Evolutionary conservation across 92 coral and sea anemone genomes (phyloP).

Genomic region (Heliopora coerulea): DNA sequence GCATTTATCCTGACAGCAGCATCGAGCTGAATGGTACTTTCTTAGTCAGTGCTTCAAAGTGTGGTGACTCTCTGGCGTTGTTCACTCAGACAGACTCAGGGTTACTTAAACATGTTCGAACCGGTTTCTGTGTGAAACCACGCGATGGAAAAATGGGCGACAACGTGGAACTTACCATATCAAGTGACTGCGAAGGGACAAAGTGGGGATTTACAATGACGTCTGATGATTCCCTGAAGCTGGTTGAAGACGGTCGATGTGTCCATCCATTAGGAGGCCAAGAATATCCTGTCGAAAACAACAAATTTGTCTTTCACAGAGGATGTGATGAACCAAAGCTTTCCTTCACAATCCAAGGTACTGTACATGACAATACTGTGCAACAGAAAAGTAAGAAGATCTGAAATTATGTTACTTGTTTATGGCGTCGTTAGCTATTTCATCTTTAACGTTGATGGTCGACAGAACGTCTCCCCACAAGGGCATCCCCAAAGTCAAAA

Average conservation of each 20-base stretch:
- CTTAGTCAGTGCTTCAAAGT: slow-evolving; percentile 11
- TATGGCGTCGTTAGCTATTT: too few relatives aligned
- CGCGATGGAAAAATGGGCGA: neutral
- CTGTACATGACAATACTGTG: neutral
- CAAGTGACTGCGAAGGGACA: neutral
- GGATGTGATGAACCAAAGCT: slow-evolving; percentile 19
- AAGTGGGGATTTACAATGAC: slow-evolving; percentile 22
- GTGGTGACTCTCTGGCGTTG: slow-evolving; percentile 18
- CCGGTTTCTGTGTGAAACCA: slow-evolving; percentile 35
- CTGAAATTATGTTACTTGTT: too few relatives aligned
- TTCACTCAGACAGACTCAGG: neutral
- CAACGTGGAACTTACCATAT: neutral
- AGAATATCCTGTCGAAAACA: slow-evolving; percentile 2
- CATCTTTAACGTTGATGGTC: too few relatives aligned
- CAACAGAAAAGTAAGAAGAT: too few relatives aligned
- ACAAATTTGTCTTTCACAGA: slow-evolving; percentile 1
- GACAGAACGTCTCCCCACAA: too few relatives aligned
- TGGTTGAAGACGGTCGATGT: slow-evolving; percentile 25
- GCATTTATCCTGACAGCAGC: slow-evolving; percentile 5
- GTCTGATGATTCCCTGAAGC: neutral
- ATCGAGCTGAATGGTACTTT: neutral
- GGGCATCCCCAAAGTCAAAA: too few relatives aligned
- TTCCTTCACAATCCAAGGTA: slow-evolving; percentile 12
- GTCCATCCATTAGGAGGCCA: slow-evolving; percentile 23
- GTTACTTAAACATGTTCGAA: slow-evolving; percentile 12